A percentile compares a stretch with the other conserved stretches of the same genome.
phyloP scores from a whole-genome alignment of 2,797 vertebrate genomes.

The Scarus forsteni region DNA sequence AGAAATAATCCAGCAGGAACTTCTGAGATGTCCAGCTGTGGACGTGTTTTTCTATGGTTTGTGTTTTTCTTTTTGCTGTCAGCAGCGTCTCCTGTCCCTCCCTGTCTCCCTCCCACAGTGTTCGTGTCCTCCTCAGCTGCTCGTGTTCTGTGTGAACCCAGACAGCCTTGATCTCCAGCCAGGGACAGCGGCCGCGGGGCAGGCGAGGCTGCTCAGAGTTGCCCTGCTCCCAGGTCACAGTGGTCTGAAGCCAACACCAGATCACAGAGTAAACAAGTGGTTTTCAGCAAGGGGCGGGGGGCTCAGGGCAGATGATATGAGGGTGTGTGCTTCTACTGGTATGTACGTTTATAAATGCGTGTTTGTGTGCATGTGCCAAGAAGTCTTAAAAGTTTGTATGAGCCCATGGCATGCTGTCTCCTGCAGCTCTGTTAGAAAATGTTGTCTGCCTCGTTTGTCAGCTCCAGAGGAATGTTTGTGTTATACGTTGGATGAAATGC shows the following conservation, averaged over 20 bases:
- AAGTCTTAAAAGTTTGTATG: slow-evolving; percentile 35
- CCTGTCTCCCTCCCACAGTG: slow-evolving; percentile 22
- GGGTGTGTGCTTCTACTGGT: slow-evolving; percentile 36
- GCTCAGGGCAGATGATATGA: slow-evolving; percentile 41
- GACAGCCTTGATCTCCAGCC: slow-evolving; percentile 71
- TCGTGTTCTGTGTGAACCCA: slow-evolving; percentile 49
- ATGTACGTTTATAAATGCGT: slow-evolving; percentile 10
- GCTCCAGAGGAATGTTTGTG: slow-evolving; percentile 21
- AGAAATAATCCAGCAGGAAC: too few relatives aligned
- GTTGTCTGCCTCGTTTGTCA: slow-evolving; percentile 39
- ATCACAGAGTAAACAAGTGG: slow-evolving; percentile 70
- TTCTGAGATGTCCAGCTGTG: slow-evolving; percentile 8
- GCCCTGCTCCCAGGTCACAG: slow-evolving; percentile 70
- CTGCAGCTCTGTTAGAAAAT: slow-evolving; percentile 41
- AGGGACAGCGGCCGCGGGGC: slow-evolving; percentile 56
- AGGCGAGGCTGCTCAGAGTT: slow-evolving; percentile 59
- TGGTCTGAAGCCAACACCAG: slow-evolving; percentile 66
- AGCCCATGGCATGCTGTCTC: slow-evolving; percentile 24
- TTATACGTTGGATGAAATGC: slow-evolving; percentile 35
- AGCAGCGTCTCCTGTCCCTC: slow-evolving; percentile 8
- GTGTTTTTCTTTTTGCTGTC: slow-evolving; percentile 20
- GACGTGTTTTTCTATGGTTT: slow-evolving; percentile 8
- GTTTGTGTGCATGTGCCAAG: slow-evolving; percentile 26
- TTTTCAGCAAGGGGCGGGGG: slow-evolving; percentile 46
- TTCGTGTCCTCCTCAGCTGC: slow-evolving; percentile 16